Percentiles rank a stretch among this genome's conserved stretches.
phyloP scores from a whole-genome alignment of 2,113 vertebrate species.

The Pituophis catenifer region DNA sequence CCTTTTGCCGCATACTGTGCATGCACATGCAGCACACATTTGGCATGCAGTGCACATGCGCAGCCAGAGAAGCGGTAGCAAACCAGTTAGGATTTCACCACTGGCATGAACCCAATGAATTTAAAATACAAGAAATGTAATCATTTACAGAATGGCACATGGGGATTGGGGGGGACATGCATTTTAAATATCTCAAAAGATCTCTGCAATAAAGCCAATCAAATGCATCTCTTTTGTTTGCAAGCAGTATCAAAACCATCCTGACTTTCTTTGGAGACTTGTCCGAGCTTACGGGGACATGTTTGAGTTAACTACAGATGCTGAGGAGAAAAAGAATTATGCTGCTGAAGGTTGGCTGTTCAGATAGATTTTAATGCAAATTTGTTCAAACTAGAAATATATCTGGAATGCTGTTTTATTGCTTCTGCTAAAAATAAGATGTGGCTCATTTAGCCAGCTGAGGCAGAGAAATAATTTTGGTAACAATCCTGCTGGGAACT shows the following conservation, averaged over 20 bases:
- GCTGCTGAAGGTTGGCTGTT: constrained; percentile 79
- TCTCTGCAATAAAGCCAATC: constrained; percentile 18
- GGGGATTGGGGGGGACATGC: not conserved
- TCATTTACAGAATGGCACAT: not conserved
- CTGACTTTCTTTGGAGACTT: constrained; percentile 87
- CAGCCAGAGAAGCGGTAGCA: too few species aligned
- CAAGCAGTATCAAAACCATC: constrained; percentile 79
- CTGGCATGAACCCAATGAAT: not conserved
- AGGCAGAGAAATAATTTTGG: not conserved
- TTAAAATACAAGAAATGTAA: not conserved
- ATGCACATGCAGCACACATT: too few species aligned
- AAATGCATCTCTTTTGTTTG: constrained; percentile 22
- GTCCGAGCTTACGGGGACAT: constrained; percentile 85
- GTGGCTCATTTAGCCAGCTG: too few species aligned
- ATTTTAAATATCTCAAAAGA: constrained; percentile 17
- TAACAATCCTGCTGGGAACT: not conserved
- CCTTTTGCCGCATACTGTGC: too few species aligned
- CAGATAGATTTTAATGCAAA: constrained; percentile 10
- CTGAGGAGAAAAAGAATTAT: constrained; percentile 82
- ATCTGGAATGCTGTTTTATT: not conserved
- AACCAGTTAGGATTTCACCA: too few species aligned
- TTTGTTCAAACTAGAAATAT: not conserved
- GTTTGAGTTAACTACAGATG: constrained; percentile 77
- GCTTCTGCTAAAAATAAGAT: not conserved
- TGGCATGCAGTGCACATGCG: too few species aligned